These are phyloP conservation scores for Bergia puertoricense DNA, from an alignment of 92 coral and sea anemone genomes.

Conservation along the genomic window DNA sequence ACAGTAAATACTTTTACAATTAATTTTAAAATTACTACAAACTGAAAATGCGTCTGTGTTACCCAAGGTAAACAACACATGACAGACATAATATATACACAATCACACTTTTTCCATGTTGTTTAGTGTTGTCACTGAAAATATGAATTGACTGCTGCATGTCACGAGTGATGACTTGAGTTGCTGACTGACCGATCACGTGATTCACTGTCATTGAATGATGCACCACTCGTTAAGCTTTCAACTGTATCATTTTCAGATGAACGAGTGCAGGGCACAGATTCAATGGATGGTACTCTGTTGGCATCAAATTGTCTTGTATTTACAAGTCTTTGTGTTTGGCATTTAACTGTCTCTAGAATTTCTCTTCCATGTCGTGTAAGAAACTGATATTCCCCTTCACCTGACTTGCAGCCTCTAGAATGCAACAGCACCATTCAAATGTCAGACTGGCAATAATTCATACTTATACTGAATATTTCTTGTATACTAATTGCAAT, in stretches of 20 bases:
- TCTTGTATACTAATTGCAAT: neutral
- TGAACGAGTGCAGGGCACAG: conserved; percentile 81
- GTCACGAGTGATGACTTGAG: conserved; percentile 67
- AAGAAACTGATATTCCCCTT: conserved; percentile 90
- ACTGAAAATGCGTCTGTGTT: neutral
- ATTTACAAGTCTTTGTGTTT: conserved; percentile 85
- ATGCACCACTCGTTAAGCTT: conserved; percentile 74
- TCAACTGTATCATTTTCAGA: conserved; percentile 85
- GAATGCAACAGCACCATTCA: neutral
- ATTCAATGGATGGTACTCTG: conserved; percentile 70
- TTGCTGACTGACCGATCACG: conserved; percentile 69
- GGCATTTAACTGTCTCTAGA: conserved; percentile 86
- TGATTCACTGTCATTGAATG: conserved; percentile 66
- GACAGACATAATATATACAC: neutral
- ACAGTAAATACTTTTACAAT: no score
- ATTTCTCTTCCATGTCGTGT: conserved; percentile 96
- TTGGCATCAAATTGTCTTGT: conserved; percentile 55
- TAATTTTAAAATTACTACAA: neutral
- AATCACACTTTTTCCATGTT: neutral
- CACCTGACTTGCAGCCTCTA: conserved; percentile 87
- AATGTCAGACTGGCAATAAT: neutral
- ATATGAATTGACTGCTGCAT: neutral
- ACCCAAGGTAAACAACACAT: no score
- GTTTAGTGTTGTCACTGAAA: neutral
- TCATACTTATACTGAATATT: neutral